A percentile compares a stretch with the other conserved stretches of the same genome.
Evolutionary conservation across 1,140 invertebrate genomes (phyloP).

Genomic region (Drosophila tani): DNA sequence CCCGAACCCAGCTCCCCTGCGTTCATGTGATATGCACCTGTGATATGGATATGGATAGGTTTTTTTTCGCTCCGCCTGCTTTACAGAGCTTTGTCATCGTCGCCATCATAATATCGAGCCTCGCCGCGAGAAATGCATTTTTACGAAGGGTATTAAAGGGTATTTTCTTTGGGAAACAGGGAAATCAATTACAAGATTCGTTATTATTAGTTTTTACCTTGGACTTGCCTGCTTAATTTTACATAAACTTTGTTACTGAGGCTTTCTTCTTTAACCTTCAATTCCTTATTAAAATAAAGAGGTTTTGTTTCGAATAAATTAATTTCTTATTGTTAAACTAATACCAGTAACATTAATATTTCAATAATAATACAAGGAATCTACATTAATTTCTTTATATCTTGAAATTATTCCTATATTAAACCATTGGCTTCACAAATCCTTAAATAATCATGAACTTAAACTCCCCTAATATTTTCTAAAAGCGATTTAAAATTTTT

Average conservation of each 20-base stretch:
- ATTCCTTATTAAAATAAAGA: too few species aligned
- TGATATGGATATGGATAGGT: conserved; percentile 43
- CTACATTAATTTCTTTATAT: not conserved
- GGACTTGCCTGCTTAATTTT: not conserved
- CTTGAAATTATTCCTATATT: not conserved
- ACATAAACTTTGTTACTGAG: too few species aligned
- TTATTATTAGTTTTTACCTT: too few species aligned
- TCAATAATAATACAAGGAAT: not conserved
- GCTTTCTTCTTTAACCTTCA: too few species aligned
- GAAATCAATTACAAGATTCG: not conserved
- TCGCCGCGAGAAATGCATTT: conserved; percentile 11
- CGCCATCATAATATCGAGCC: not conserved
- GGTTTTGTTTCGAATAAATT: too few species aligned
- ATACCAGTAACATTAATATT: not conserved
- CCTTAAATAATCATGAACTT: not conserved
- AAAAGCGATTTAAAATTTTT: not conserved
- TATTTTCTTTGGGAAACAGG: not conserved
- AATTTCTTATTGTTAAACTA: too few species aligned
- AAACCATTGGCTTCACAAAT: not conserved
- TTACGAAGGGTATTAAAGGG: conserved; percentile 4
- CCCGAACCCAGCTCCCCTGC: not conserved
- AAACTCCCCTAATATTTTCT: not conserved
- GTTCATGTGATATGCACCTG: conserved; percentile 20
- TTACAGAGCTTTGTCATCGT: conserved; percentile 45
- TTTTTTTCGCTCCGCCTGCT: conserved; percentile 23